Evolutionary conservation across 2,113 vertebrate genomes (phyloP).

Genomic region (Tupaia tana): DNA sequence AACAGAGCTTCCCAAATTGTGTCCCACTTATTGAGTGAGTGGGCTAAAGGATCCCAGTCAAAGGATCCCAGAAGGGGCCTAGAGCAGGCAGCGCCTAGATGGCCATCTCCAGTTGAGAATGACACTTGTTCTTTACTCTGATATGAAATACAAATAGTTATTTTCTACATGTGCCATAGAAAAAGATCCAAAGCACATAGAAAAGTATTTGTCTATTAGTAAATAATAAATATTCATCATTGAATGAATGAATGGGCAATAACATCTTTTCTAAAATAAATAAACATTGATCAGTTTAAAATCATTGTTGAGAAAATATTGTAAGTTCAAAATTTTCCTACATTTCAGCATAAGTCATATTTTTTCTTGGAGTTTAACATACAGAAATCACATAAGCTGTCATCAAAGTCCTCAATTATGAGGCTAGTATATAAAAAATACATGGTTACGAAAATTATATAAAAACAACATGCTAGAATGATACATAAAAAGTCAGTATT

Average conservation of each 20-base stretch:
- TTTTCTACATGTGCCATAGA: background rate
- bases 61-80: background rate
- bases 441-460: background rate
- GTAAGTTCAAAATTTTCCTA: slow-evolving; percentile 4
- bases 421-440: background rate
- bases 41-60: background rate
- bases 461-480: background rate
- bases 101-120: background rate
- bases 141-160: background rate
- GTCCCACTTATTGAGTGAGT: background rate
- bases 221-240: background rate
- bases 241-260: background rate
- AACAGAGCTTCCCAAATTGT: background rate
- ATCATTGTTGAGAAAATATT: background rate
- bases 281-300: background rate
- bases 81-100: background rate
- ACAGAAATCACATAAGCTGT: background rate
- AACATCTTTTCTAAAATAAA: background rate
- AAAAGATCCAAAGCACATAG: background rate
- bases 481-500: background rate
- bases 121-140: background rate
- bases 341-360: background rate
- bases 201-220: background rate
- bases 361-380: background rate
- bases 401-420: background rate